These are phyloP conservation scores for Atta cephalotes DNA, from an alignment of 1,140 invertebrate species.

Conservation along the genomic window DNA sequence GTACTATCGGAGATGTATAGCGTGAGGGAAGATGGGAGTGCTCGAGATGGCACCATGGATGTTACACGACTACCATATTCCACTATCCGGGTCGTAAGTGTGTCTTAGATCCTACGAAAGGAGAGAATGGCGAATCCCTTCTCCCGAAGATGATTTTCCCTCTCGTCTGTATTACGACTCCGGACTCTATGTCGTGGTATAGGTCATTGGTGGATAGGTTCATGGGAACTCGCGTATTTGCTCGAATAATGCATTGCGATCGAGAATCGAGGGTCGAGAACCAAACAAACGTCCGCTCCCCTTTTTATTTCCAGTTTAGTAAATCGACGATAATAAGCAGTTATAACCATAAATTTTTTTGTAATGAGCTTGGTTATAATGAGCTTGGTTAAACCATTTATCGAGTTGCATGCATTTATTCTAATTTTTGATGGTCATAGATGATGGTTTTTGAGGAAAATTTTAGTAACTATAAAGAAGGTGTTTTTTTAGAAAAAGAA, in stretches of 20 bases:
- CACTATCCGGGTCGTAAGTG: slow-evolving; percentile 77
- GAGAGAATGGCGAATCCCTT: slow-evolving; percentile 77
- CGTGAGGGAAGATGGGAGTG: slow-evolving; percentile 34
- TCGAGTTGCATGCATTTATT: not conserved
- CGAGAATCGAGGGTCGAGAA: not conserved
- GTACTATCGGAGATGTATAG: not conserved
- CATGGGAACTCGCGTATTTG: slow-evolving; percentile 66
- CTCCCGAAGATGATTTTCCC: slow-evolving; percentile 78
- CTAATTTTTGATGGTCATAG: not conserved
- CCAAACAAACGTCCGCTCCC: not conserved
- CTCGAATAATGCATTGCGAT: slow-evolving; percentile 59
- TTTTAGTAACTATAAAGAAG: not conserved
- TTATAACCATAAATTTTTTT: not conserved
- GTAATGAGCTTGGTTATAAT: not conserved
- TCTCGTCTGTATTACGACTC: slow-evolving; percentile 70
- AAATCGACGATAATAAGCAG: not conserved
- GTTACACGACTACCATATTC: slow-evolving; percentile 72
- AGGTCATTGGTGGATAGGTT: slow-evolving; percentile 78
- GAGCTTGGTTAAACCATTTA: not conserved
- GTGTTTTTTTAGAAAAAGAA: not conserved
- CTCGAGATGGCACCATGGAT: slow-evolving; percentile 73
- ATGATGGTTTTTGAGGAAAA: not conserved
- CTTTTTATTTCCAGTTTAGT: slow-evolving; percentile 8
- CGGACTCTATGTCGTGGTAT: slow-evolving; percentile 57
- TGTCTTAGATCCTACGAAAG: slow-evolving; percentile 73